phyloP scores from a whole-genome alignment of 2,888 invertebrate genomes.

The Reticulitermes lucifugus region DNA sequence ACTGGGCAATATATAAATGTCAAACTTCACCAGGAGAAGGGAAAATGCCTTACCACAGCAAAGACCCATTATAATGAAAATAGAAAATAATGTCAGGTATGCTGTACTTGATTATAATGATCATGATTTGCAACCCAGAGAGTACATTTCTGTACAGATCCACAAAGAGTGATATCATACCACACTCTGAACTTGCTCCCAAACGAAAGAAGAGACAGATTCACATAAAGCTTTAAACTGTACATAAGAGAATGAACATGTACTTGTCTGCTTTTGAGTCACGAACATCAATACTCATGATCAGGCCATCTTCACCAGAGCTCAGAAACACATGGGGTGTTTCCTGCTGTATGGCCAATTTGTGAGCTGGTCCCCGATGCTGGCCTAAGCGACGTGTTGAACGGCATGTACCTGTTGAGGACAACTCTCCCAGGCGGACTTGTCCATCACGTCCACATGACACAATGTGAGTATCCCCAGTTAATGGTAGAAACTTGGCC shows the following conservation, averaged over 20 bases:
- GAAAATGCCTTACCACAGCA: too few relatives aligned
- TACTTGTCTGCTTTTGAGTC: constrained; percentile 74
- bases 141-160: too few relatives aligned
- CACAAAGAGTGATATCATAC: too few relatives aligned
- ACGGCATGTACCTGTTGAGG: constrained; percentile 65
- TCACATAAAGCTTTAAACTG: too few relatives aligned
- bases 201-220: too few relatives aligned
- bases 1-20: too few relatives aligned
- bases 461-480: constrained; percentile 84
- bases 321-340: constrained; percentile 81
- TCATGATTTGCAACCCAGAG: too few relatives aligned
- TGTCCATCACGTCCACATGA: constrained; percentile 92
- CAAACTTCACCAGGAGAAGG: too few relatives aligned
- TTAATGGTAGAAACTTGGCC: constrained; percentile 86
- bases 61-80: too few relatives aligned
- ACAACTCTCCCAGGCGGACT: constrained; percentile 70
- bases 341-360: constrained; percentile 80
- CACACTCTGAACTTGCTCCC: too few relatives aligned
- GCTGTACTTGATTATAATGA: too few relatives aligned
- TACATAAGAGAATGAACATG: constrained; percentile 52
- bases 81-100: too few relatives aligned
- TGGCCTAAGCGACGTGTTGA: constrained; percentile 74
- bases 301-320: constrained; percentile 89
- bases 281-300: constrained; percentile 86
- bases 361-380: constrained; percentile 85